These are phyloP conservation scores for Trachymyrmex septentrionalis DNA, from an alignment of 1,140 invertebrate species.

Conservation along the genomic window DNA sequence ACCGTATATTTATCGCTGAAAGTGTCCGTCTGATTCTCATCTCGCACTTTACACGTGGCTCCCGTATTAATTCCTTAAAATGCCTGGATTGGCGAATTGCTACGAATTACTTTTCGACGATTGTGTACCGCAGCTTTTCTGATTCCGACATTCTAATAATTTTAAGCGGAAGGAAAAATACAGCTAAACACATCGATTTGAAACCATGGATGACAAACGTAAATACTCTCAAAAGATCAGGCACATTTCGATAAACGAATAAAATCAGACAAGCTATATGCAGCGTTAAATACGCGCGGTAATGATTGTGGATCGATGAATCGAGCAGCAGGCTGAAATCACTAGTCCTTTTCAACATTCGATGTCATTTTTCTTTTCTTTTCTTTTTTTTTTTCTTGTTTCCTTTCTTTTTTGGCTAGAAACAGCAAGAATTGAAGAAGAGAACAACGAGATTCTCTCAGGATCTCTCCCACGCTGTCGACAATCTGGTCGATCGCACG, in stretches of 20 bases:
- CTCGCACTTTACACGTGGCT: conserved; percentile 12
- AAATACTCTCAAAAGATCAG: neutral
- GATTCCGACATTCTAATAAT: neutral
- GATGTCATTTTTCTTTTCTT: conserved; percentile 29
- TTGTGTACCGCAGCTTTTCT: neutral
- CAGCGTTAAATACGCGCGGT: conserved; percentile 14
- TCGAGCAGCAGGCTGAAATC: conserved; percentile 28
- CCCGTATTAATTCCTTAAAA: no score
- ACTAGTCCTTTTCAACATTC: neutral
- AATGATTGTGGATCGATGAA: conserved; percentile 22
- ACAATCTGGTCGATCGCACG: conserved; percentile 20
- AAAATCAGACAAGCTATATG: neutral
- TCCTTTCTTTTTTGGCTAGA: neutral
- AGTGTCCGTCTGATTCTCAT: conserved; percentile 20
- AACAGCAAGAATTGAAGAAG: conserved; percentile 37
- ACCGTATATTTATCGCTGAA: conserved; percentile 26
- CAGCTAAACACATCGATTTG: neutral
- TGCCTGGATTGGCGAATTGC: neutral
- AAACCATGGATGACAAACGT: neutral
- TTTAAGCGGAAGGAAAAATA: neutral
- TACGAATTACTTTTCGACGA: conserved; percentile 13
- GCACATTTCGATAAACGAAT: neutral
- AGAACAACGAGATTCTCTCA: conserved; percentile 32
- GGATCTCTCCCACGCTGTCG: conserved; percentile 55
- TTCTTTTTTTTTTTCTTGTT: neutral